Base-by-base conservation (phyloP, 2,888 invertebrate species). In the Stictocephala bisonia region DNA sequence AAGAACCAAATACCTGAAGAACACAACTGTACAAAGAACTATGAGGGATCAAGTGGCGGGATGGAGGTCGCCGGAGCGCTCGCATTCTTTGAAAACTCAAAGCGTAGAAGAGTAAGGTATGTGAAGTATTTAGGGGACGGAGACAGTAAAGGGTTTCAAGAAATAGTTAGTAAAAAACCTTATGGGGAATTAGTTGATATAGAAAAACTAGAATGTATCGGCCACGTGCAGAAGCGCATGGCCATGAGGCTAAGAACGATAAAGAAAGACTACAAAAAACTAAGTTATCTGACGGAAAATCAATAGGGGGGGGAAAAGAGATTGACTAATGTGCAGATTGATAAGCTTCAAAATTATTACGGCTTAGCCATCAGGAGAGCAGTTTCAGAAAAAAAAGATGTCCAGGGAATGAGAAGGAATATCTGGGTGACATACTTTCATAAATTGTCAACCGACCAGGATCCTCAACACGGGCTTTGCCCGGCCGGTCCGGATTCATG, bases 391-490 rank as follows among this genome's bases (percentile, higher is more conserved):
- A n/a, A n/a, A 15, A 41, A 76, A 70, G 72, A 76, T 11, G 50
- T 75, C 6, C 77, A 77, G 31, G 70, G 75, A 9, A 79, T 79
- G 79, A 79, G 77, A 58, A 77, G 74, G 58, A 79, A 73, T 6
- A 73, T 81, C 40, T 80, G 79, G 80, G 79, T 80, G 2, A 77
- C 76, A 9, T 80, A 74, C 66, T 76, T 74, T 41, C 80, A 80
- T 53, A 77, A 77, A 64, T 56, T 35, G 53, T 80, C 78, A 7
- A 75, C 80, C 2, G 77, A 80, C 26, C 75, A 75, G 64, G 75
- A 78, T 15, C 79, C 77, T n/a, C 72, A 75, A 26, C 78, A 80
- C 60, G 51, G 75, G 4, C 27, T 76, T 26, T 80, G 80, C 76
- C 79, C 56, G 13, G 22, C 20, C 2, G 74, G 74, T 22, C 41